phyloP scores from a whole-genome alignment of 2,888 invertebrate genomes.

The Patella depressa region DNA sequence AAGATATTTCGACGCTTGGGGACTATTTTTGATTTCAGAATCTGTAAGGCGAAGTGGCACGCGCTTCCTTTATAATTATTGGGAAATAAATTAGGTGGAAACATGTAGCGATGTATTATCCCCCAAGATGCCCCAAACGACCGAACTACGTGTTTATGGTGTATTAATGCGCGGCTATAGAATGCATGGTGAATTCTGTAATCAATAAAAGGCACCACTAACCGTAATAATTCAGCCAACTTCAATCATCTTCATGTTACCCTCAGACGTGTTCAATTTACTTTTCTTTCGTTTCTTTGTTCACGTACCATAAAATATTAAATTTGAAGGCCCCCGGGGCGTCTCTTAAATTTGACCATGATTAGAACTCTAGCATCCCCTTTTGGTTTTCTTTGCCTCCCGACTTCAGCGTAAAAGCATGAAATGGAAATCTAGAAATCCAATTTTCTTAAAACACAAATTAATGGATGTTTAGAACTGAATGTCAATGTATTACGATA shows the following conservation, averaged over 20 bases:
- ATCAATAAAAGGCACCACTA: not conserved
- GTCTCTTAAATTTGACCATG: not conserved
- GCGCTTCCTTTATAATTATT: not conserved
- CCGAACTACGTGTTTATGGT: not conserved
- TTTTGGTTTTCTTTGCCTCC: too few relatives aligned
- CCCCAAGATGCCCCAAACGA: not conserved
- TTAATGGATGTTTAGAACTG: too few relatives aligned
- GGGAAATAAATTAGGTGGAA: not conserved
- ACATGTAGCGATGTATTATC: not conserved
- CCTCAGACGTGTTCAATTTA: conserved; percentile 7
- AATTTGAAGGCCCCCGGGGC: not conserved
- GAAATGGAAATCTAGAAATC: too few relatives aligned
- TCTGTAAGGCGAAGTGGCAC: not conserved
- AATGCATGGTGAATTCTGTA: too few relatives aligned
- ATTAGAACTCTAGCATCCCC: too few relatives aligned
- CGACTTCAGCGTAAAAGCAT: too few relatives aligned
- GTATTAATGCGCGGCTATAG: not conserved
- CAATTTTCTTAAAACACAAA: too few relatives aligned
- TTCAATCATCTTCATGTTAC: conserved; percentile 2
- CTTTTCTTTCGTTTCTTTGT: conserved; percentile 6
- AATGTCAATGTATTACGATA: too few relatives aligned
- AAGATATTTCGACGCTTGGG: not conserved
- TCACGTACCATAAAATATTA: not conserved
- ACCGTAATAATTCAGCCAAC: not conserved
- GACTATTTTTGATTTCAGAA: not conserved